Conservation (phyloP, 2,113 vertebrate genomes). For the Galeopterus variegatus region DNA sequence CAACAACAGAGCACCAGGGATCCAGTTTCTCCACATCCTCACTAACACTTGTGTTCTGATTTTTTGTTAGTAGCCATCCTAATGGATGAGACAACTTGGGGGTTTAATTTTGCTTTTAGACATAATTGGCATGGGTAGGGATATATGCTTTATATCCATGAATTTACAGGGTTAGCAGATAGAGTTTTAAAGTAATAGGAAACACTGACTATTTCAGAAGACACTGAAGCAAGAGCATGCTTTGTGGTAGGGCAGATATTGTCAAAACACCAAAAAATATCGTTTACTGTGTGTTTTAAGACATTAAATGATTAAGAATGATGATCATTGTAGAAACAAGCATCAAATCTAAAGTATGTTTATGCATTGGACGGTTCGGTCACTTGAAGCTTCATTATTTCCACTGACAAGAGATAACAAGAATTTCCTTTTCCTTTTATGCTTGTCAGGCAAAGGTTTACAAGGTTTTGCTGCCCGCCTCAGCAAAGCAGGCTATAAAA, state of each 20-base stretch:
- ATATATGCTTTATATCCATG: not conserved
- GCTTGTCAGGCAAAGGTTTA: slow-evolving; percentile 51
- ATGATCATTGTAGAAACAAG: slow-evolving; percentile 9
- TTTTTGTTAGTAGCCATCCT: not conserved
- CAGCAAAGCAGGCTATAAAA: slow-evolving; percentile 59
- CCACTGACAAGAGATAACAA: slow-evolving; percentile 69
- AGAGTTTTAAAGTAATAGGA: not conserved
- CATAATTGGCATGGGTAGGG: not conserved
- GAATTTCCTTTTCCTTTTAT: slow-evolving; percentile 69
- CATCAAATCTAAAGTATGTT: slow-evolving; percentile 38
- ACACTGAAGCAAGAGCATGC: not conserved
- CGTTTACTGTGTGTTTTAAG: not conserved
- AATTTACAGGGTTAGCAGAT: not conserved
- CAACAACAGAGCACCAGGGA: not conserved
- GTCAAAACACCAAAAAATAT: not conserved
- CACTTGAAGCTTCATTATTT: slow-evolving; percentile 72
- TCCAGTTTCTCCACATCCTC: not conserved
- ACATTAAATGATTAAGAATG: not conserved
- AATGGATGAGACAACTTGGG: not conserved
- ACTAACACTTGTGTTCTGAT: not conserved
- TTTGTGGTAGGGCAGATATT: not conserved
- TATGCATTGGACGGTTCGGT: slow-evolving; percentile 49
- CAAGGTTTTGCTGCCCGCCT: slow-evolving; percentile 42
- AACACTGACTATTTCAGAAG: not conserved
- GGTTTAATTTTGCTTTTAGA: slow-evolving; percentile 24